These are phyloP conservation scores for Drosophila setosimentum DNA, from an alignment of 2,888 invertebrate species.

Conservation along the genomic window DNA sequence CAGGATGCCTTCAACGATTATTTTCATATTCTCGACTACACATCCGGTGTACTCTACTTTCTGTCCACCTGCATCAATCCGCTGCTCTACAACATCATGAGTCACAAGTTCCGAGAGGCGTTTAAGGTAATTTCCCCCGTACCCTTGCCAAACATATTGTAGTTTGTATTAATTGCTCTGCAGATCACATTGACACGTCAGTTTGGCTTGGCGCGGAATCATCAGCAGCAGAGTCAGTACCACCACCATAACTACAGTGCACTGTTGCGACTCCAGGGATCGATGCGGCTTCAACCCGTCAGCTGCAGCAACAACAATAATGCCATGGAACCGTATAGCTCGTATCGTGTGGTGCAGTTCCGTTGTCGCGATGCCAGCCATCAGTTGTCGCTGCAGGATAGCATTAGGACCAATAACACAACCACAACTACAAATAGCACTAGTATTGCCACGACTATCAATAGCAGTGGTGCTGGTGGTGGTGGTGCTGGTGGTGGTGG, in stretches of 20 bases:
- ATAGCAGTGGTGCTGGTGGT: conserved; percentile 38
- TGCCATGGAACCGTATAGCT: conserved; percentile 82
- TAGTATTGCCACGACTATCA: conserved; percentile 27
- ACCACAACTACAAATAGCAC: conserved; percentile 78
- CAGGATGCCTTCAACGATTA: conserved; percentile 86
- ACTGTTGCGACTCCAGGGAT: conserved; percentile 83
- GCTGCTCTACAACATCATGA: conserved; percentile 90
- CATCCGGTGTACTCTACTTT: conserved; percentile 89
- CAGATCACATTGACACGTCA: conserved; percentile 84
- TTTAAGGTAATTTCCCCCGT: conserved; percentile 87
- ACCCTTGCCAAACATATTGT: background rate
- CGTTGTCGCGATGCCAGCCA: conserved; percentile 84
- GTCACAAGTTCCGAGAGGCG: conserved; percentile 89
- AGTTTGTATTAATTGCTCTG: background rate
- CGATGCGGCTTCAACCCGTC: conserved; percentile 83
- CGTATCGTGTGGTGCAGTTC: conserved; percentile 83
- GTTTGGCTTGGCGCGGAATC: conserved; percentile 79
- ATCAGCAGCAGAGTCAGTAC: conserved; percentile 78
- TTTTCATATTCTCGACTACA: conserved; percentile 88
- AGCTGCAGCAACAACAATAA: conserved; percentile 85
- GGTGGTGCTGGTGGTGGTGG: conserved; percentile 42
- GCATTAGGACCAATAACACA: conserved; percentile 83
- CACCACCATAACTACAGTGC: conserved; percentile 84
- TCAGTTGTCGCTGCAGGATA: conserved; percentile 84
- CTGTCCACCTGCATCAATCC: conserved; percentile 90